A percentile compares a stretch with the other conserved stretches of the same genome.
Conservation (phyloP, 2,888 invertebrate genomes). For the Andricus quercusramuli region DNA sequence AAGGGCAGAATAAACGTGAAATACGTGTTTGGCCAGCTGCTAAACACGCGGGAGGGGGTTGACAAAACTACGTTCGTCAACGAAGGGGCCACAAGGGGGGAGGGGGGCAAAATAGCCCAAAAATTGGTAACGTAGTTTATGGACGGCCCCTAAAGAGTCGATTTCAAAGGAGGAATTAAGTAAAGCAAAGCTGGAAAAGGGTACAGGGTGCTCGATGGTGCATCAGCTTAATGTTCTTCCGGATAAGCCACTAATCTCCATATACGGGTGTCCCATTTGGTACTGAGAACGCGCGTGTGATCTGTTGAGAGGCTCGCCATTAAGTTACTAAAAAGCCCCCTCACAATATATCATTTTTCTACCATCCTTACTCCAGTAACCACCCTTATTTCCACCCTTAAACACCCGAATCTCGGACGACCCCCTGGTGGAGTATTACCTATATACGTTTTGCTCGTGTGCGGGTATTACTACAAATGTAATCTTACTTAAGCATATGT, state of each 20-base stretch:
- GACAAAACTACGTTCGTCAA: too few relatives aligned
- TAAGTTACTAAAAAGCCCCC: constrained; percentile 63
- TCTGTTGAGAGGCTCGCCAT: constrained; percentile 74
- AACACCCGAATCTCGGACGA: constrained; percentile 8
- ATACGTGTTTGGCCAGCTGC: too few relatives aligned
- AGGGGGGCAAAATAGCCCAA: too few relatives aligned
- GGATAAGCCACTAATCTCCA: constrained; percentile 75
- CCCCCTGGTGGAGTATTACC: constrained; percentile 51
- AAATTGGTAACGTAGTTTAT: too few relatives aligned
- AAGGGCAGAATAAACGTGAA: too few relatives aligned
- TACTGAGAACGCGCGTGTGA: constrained; percentile 66
- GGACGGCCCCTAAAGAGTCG: neutral
- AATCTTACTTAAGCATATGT: constrained; percentile 78
- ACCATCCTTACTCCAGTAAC: constrained; percentile 38
- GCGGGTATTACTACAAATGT: constrained; percentile 75
- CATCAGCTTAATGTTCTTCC: constrained; percentile 69
- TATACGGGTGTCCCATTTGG: constrained; percentile 69
- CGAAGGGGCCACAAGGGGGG: too few relatives aligned
- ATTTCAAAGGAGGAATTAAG: constrained; percentile 47
- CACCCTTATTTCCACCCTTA: constrained; percentile 41
- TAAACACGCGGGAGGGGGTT: too few relatives aligned
- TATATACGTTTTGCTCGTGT: constrained; percentile 35
- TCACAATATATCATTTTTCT: constrained; percentile 69
- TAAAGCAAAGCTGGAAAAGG: constrained; percentile 44
- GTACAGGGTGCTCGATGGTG: constrained; percentile 61